Evolutionary conservation across 2,113 vertebrate species (phyloP).

Genomic region (Alexandromys fortis): DNA sequence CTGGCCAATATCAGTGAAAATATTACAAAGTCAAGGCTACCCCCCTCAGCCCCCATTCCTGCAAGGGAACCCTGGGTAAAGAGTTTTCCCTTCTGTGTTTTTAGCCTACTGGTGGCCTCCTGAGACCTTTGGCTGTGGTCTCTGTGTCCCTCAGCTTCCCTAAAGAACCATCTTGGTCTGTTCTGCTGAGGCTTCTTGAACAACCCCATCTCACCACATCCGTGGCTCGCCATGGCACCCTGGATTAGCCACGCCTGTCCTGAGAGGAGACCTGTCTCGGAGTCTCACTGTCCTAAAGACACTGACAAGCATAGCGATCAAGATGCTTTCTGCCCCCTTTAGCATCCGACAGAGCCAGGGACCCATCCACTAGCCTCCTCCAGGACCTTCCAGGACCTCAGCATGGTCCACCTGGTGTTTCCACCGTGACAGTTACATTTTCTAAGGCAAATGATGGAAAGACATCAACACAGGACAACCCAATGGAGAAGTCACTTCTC

Average conservation of each 20-base stretch:
- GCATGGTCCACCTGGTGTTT: background rate
- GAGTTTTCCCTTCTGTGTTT: background rate
- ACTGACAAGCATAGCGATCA: background rate
- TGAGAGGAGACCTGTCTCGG: background rate
- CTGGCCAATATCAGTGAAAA: background rate
- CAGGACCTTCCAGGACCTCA: background rate
- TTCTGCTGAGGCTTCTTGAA: background rate
- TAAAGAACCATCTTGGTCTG: background rate
- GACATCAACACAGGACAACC: accelerated
- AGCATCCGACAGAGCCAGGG: background rate
- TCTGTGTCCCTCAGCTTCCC: background rate
- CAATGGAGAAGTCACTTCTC: background rate
- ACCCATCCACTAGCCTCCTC: background rate
- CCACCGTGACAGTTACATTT: conserved; percentile 4
- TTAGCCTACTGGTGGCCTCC: background rate
- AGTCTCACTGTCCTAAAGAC: background rate
- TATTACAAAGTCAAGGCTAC: background rate
- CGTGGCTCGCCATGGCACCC: background rate
- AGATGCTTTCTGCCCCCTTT: conserved; percentile 28
- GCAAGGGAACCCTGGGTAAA: background rate
- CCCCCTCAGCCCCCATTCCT: too few relatives aligned
- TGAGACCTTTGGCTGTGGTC: background rate
- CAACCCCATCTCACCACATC: background rate
- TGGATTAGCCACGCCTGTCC: background rate
- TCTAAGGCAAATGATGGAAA: background rate